Conservation (phyloP, 2,888 invertebrate species). For the Drosophila greeni region DNA sequence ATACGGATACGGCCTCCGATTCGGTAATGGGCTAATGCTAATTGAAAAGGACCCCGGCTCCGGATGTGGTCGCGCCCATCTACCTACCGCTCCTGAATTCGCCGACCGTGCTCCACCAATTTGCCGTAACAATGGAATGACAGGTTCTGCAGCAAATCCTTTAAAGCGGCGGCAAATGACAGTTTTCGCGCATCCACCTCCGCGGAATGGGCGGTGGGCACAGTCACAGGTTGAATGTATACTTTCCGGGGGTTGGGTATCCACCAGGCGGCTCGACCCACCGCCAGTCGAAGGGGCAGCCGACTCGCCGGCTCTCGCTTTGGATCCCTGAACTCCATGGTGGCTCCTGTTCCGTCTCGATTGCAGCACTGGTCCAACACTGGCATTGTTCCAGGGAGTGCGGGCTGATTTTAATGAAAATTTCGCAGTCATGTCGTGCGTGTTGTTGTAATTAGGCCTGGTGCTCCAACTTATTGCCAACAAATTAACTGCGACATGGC, state of each 20-base stretch:
- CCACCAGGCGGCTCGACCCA: slow-evolving; percentile 75
- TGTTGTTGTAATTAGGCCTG: slow-evolving; percentile 74
- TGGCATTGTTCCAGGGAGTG: slow-evolving; percentile 23
- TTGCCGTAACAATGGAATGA: slow-evolving; percentile 77
- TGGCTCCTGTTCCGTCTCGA: slow-evolving; percentile 51
- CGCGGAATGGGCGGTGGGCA: slow-evolving; percentile 32
- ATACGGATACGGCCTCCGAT: slow-evolving; percentile 17
- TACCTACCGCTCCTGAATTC: slow-evolving; percentile 73
- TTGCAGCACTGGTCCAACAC: slow-evolving; percentile 39
- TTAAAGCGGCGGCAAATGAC: slow-evolving; percentile 65
- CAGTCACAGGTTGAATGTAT: slow-evolving; percentile 7
- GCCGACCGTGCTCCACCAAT: slow-evolving; percentile 72
- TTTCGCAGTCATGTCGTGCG: slow-evolving; percentile 72
- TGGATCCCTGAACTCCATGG: slow-evolving; percentile 23
- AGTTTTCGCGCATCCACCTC: slow-evolving; percentile 56
- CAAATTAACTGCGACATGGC: slow-evolving; percentile 77
- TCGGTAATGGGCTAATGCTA: slow-evolving; percentile 42
- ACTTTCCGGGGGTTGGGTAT: slow-evolving; percentile 46
- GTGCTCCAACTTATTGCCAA: slow-evolving; percentile 76
- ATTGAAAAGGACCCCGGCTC: slow-evolving; percentile 51
- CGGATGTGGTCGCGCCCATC: slow-evolving; percentile 38
- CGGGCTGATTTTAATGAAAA: slow-evolving; percentile 72
- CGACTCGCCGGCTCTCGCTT: slow-evolving; percentile 12
- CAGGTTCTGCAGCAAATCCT: slow-evolving; percentile 75
- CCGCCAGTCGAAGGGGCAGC: slow-evolving; percentile 55